These are phyloP conservation scores for Archilochus colubris DNA, from an alignment of 2,113 vertebrate species.

Conservation along the genomic window DNA sequence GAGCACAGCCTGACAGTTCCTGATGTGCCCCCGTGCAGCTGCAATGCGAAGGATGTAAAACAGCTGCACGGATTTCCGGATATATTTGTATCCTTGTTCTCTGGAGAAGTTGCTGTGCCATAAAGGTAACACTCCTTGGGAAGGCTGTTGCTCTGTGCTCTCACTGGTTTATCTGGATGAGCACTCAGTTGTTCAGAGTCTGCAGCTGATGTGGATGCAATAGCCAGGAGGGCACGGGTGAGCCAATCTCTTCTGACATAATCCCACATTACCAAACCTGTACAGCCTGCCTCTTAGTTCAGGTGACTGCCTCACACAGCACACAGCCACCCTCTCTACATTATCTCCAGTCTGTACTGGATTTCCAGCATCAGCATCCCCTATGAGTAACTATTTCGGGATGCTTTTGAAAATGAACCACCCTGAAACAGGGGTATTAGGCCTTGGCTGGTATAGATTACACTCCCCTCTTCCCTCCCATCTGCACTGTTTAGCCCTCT, in stretches of 20 bases:
- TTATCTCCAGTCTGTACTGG: not conserved
- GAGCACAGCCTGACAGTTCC: not conserved
- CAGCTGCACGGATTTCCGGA: not conserved
- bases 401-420: not conserved
- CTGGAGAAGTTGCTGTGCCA: rapidly evolving
- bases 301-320: not conserved
- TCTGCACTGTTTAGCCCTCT: not conserved
- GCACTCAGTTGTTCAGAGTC: not conserved
- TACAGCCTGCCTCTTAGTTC: not conserved
- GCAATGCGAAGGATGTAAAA: not conserved
- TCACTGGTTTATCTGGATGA: not conserved
- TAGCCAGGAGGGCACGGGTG: not conserved
- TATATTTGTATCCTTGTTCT: not conserved
- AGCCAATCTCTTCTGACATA: not conserved
- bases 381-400: not conserved
- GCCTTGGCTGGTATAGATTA: not conserved
- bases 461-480: not conserved
- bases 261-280: not conserved
- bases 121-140: not conserved
- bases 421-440: too few species aligned
- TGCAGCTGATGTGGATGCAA: not conserved
- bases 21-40: not conserved
- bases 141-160: not conserved
- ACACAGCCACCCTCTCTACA: not conserved
- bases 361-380: not conserved